phyloP scores from a whole-genome alignment of 2,113 vertebrate species.

The Anthoscopus minutus region DNA sequence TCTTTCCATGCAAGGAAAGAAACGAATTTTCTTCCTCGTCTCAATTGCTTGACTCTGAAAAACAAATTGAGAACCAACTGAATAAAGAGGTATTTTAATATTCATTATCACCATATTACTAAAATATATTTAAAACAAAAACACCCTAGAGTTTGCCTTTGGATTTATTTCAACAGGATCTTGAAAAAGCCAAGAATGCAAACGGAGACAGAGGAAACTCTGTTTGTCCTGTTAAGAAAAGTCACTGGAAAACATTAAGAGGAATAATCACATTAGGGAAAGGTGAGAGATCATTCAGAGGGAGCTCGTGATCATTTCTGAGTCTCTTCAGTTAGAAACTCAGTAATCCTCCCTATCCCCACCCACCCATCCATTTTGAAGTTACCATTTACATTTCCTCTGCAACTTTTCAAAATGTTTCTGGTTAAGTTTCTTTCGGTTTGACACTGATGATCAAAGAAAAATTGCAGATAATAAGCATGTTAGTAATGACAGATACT shows the following conservation, averaged over 20 bases:
- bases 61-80: background rate
- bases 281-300: slow-evolving; percentile 51
- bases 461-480: slow-evolving; percentile 3
- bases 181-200: slow-evolving; percentile 48
- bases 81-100: slow-evolving; percentile 66
- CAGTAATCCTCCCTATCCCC: background rate
- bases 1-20: slow-evolving; percentile 53
- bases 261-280: slow-evolving; percentile 72
- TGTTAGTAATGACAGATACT: background rate
- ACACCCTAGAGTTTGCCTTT: background rate
- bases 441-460: background rate
- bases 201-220: slow-evolving; percentile 33
- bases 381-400: background rate
- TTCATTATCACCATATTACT: background rate
- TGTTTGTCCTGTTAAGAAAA: slow-evolving; percentile 59
- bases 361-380: background rate
- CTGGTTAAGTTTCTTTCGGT: background rate
- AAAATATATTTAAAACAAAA: background rate
- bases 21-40: slow-evolving; percentile 23
- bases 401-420: background rate
- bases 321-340: background rate
- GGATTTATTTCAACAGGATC: slow-evolving; percentile 44
- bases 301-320: background rate
- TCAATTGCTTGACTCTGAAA: background rate
- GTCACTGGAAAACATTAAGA: slow-evolving; percentile 74